phyloP scores from a whole-genome alignment of 1,140 invertebrate species.

The Drosophila kepulauana region DNA sequence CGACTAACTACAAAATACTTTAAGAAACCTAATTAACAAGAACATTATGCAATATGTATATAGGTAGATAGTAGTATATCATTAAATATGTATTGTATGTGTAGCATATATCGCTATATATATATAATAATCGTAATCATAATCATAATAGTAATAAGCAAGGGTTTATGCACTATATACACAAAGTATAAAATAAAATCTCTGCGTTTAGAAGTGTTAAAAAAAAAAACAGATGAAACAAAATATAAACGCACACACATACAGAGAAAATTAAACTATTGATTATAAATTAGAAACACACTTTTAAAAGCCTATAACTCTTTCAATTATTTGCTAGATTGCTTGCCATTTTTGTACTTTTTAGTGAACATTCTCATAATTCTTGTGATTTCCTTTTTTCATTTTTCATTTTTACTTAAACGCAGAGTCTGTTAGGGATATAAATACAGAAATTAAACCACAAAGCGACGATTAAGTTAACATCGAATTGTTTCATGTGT shows the following conservation, averaged over 20 bases:
- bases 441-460: conserved; percentile 5
- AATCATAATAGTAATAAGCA: conserved; percentile 42
- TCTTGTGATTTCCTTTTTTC: not conserved
- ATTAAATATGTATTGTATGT: conserved; percentile 45
- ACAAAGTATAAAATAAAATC: conserved; percentile 35
- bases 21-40: conserved; percentile 80
- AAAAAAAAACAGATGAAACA: not conserved
- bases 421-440: conserved; percentile 33
- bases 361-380: conserved; percentile 65
- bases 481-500: conserved; percentile 7
- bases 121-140: conserved; percentile 14
- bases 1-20: conserved; percentile 75
- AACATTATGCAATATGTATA: conserved; percentile 57
- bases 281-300: conserved; percentile 26
- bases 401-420: conserved; percentile 15
- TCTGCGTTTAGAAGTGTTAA: conserved; percentile 13
- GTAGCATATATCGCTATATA: conserved; percentile 37
- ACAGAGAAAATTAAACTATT: conserved; percentile 2
- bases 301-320: conserved; percentile 48
- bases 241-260: not conserved
- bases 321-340: conserved; percentile 70
- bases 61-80: conserved; percentile 40
- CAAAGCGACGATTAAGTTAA: conserved; percentile 14
- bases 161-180: conserved; percentile 58
- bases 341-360: conserved; percentile 74